Percentiles rank a stretch among this genome's conserved stretches.
Conservation (phyloP, 2,113 vertebrate genomes). For the Cranoglanis bouderius region DNA sequence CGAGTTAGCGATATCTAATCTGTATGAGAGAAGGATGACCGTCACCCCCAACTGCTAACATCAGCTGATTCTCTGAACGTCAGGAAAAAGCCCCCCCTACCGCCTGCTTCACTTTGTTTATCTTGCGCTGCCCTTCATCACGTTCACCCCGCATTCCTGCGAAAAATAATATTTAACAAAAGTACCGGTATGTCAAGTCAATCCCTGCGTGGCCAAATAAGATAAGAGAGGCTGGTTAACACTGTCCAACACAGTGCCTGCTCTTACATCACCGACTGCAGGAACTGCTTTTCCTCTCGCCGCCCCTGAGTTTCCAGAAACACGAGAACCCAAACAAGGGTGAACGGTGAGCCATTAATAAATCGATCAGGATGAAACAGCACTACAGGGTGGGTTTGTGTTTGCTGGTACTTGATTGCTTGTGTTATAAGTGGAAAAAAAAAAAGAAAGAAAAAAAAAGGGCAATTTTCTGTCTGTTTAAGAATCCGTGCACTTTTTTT, state of each 20-base stretch:
- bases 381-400: background rate
- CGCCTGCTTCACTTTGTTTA: slow-evolving; percentile 25
- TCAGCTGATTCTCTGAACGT: slow-evolving; percentile 10
- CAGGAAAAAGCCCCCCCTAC: slow-evolving; percentile 1
- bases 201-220: slow-evolving; percentile 66
- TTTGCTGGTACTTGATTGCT: background rate
- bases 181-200: slow-evolving; percentile 60
- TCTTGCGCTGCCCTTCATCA: slow-evolving; percentile 54
- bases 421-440: background rate
- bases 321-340: slow-evolving; percentile 35
- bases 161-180: slow-evolving; percentile 72
- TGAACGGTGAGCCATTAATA: slow-evolving; percentile 38
- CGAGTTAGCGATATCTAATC: slow-evolving; percentile 7
- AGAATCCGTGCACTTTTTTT: background rate
- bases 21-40: background rate
- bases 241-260: slow-evolving; percentile 29
- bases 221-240: slow-evolving; percentile 61
- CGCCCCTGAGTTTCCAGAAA: slow-evolving; percentile 44
- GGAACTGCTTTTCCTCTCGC: slow-evolving; percentile 56
- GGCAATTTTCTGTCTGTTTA: background rate
- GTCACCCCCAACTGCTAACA: slow-evolving; percentile 1
- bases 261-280: slow-evolving; percentile 57
- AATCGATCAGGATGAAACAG: slow-evolving; percentile 27
- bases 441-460: background rate
- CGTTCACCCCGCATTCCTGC: slow-evolving; percentile 57